Evolutionary conservation across 2,888 invertebrate genomes (phyloP).

Genomic region (Ophion obscuratus): DNA sequence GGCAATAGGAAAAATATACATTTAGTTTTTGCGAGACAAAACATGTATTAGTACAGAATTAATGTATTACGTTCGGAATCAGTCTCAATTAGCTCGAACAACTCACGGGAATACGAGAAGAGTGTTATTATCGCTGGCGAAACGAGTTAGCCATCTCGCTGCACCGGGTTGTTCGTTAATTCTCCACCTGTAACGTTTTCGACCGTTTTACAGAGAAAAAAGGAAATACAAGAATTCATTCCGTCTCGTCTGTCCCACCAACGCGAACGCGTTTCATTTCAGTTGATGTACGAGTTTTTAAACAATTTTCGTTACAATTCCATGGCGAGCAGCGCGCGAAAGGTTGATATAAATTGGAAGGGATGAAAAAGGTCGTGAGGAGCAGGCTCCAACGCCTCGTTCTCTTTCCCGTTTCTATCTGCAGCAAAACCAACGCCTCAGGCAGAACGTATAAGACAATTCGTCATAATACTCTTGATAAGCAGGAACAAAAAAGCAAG

Average conservation of each 20-base stretch:
- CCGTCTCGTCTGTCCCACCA: constrained; percentile 5
- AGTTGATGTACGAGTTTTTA: constrained; percentile 75
- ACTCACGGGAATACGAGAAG: constrained; percentile 45
- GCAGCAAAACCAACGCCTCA: constrained; percentile 12
- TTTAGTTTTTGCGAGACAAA: constrained; percentile 26
- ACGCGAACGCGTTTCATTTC: constrained; percentile 68
- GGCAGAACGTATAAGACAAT: constrained; percentile 43
- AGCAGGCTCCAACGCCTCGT: constrained; percentile 53
- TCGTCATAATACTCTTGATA: constrained; percentile 59
- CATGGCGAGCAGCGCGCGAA: constrained; percentile 64
- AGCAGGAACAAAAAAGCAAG: constrained; percentile 22
- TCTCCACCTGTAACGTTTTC: constrained; percentile 60
- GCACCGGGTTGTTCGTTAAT: constrained; percentile 59
- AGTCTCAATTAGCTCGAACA: constrained; percentile 66
- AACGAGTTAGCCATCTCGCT: constrained; percentile 33
- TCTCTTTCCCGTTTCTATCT: constrained; percentile 8
- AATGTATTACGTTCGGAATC: constrained; percentile 65
- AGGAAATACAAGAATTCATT: constrained; percentile 41
- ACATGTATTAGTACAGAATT: constrained; percentile 49
- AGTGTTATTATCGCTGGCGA: constrained; percentile 59
- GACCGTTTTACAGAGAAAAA: constrained; percentile 31
- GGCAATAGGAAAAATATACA: background rate
- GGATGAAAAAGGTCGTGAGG: constrained; percentile 64
- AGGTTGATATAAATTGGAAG: constrained; percentile 64
- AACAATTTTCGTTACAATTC: constrained; percentile 76